These are phyloP conservation scores for Neoarius graeffei DNA, from an alignment of 2,113 vertebrate species.

Conservation along the genomic window DNA sequence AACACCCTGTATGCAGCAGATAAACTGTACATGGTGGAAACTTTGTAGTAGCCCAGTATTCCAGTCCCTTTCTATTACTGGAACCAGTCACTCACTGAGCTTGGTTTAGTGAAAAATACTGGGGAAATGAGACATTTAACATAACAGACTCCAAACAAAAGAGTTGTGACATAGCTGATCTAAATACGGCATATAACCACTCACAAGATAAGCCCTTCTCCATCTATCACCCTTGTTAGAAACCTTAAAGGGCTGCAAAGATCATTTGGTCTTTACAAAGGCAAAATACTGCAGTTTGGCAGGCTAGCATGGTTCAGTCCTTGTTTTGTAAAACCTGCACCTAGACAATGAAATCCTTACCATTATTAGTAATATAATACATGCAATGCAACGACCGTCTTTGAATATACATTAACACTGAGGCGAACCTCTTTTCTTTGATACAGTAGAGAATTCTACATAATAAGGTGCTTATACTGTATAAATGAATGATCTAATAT, in stretches of 20 bases:
- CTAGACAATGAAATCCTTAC: conserved; percentile 10
- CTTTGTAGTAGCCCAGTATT: neutral
- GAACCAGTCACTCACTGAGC: neutral
- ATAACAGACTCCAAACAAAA: neutral
- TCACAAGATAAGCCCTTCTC: neutral
- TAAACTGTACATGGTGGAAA: neutral
- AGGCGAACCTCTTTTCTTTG: neutral
- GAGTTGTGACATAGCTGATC: no score
- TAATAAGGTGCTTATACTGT: conserved; percentile 42
- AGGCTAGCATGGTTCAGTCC: conserved; percentile 17
- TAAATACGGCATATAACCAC: neutral
- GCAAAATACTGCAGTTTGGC: conserved; percentile 25
- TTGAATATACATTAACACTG: conserved; percentile 15
- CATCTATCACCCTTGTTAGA: neutral
- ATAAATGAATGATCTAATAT: neutral
- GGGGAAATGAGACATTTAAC: neutral
- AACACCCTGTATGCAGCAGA: neutral
- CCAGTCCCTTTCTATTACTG: neutral
- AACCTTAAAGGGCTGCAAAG: neutral
- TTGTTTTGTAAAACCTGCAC: conserved; percentile 18
- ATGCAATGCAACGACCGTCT: conserved; percentile 6
- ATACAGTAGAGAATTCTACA: neutral
- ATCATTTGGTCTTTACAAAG: conserved; percentile 7
- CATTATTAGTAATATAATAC: conserved; percentile 9
- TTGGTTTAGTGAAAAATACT: neutral